These are phyloP conservation scores for Nyleta sp. DNA, from an alignment of 2,888 invertebrate genomes.

Conservation along the genomic window DNA sequence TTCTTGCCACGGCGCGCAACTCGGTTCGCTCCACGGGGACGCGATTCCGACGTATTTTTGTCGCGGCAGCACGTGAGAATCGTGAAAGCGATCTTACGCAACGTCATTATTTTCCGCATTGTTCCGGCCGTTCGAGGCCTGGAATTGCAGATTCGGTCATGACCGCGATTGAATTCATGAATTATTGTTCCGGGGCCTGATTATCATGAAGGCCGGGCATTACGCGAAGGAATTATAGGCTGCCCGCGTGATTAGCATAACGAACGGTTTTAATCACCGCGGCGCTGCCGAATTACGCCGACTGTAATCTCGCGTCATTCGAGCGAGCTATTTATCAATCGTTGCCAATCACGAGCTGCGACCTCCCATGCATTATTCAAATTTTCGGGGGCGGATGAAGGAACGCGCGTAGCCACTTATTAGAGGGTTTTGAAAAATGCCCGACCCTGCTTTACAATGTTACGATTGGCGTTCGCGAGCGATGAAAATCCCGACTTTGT, in stretches of 20 bases:
- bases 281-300: slow-evolving; percentile 1
- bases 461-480: background rate
- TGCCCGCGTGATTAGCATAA: slow-evolving; percentile 6
- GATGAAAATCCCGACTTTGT: background rate
- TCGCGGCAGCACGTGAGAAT: slow-evolving; percentile 58
- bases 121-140: slow-evolving; percentile 40
- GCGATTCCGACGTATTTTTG: slow-evolving; percentile 60
- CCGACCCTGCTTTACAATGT: background rate
- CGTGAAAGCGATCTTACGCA: slow-evolving; percentile 60
- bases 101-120: slow-evolving; percentile 55
- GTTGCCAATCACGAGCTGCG: background rate
- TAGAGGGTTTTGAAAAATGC: background rate
- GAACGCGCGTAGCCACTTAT: background rate
- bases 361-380: background rate
- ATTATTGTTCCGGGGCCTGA: slow-evolving; percentile 17
- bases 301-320: background rate
- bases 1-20: slow-evolving; percentile 65
- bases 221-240: background rate
- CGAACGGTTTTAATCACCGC: slow-evolving; percentile 13
- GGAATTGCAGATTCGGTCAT: slow-evolving; percentile 5
- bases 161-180: slow-evolving; percentile 5
- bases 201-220: slow-evolving; percentile 20
- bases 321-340: background rate
- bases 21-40: slow-evolving; percentile 57
- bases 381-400: background rate